phyloP scores from a whole-genome alignment of 2,113 vertebrate species.

The Neotoma lepida region DNA sequence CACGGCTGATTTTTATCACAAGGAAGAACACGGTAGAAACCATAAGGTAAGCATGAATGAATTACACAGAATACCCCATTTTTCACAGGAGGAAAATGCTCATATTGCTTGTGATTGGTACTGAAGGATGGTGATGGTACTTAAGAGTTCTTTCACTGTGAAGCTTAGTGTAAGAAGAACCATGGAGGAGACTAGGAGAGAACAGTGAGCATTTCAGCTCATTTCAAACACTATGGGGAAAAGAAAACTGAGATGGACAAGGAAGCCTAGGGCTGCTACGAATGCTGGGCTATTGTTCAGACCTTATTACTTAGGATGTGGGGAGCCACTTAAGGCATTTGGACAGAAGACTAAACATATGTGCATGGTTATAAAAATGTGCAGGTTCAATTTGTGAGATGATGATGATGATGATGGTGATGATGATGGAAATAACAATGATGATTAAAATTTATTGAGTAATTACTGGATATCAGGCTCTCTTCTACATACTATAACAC shows the following conservation, averaged over 20 bases:
- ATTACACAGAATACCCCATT: background rate
- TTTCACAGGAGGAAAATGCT: background rate
- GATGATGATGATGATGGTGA: background rate
- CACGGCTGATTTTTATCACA: background rate
- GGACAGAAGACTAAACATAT: constrained; percentile 11
- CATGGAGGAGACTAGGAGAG: background rate
- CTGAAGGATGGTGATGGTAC: background rate
- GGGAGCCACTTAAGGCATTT: background rate
- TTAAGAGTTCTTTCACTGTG: background rate
- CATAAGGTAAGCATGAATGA: background rate
- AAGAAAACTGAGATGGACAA: background rate
- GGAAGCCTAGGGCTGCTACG: background rate
- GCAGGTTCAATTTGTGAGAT: background rate
- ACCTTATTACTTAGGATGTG: background rate
- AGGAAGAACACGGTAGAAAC: background rate
- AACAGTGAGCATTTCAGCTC: background rate
- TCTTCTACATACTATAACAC: background rate
- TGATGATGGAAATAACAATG: background rate
- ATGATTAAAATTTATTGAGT: background rate
- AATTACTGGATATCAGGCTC: background rate
- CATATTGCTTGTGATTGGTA: background rate
- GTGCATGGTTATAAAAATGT: constrained; percentile 9
- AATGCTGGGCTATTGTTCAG: background rate
- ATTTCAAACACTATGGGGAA: background rate
- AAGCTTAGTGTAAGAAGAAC: background rate